Conservation (phyloP, 2,797 vertebrate genomes). For the Crenuchus spilurus region DNA sequence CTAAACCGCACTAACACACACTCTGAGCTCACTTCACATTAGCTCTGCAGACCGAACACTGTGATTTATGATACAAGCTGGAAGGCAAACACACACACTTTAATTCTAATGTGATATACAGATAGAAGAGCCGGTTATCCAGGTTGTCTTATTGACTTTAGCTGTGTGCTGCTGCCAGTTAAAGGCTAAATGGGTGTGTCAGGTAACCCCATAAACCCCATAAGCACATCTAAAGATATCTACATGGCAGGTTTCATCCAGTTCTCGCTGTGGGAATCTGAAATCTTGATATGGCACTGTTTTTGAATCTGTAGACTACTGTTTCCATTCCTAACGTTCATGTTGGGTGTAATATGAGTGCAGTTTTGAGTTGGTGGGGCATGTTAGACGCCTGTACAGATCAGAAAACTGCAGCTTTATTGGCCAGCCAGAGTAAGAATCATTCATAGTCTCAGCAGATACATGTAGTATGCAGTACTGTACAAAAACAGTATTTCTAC, state of each 20-base stretch:
- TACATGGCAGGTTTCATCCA: not conserved
- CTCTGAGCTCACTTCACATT: not conserved
- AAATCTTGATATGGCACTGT: not conserved
- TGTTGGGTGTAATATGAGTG: not conserved
- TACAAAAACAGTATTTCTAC: too few relatives aligned
- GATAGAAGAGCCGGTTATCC: constrained; percentile 8
- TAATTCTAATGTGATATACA: not conserved
- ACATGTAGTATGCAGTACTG: too few relatives aligned
- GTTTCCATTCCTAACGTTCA: not conserved
- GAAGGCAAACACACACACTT: not conserved
- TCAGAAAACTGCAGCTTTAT: too few relatives aligned
- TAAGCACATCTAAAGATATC: not conserved
- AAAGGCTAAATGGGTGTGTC: constrained; percentile 34
- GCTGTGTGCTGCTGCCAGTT: not conserved
- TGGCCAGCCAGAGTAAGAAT: too few relatives aligned
- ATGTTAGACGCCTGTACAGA: not conserved
- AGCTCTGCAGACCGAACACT: not conserved
- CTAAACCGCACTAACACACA: too few relatives aligned
- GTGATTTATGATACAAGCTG: not conserved
- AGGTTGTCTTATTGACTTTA: not conserved
- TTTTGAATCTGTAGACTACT: not conserved
- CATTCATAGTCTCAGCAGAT: too few relatives aligned
- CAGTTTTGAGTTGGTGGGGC: not conserved
- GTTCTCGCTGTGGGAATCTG: too few relatives aligned
- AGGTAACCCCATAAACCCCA: not conserved